Conservation (phyloP, 1,140 invertebrate species). For the Drosophila nigrodunni region DNA sequence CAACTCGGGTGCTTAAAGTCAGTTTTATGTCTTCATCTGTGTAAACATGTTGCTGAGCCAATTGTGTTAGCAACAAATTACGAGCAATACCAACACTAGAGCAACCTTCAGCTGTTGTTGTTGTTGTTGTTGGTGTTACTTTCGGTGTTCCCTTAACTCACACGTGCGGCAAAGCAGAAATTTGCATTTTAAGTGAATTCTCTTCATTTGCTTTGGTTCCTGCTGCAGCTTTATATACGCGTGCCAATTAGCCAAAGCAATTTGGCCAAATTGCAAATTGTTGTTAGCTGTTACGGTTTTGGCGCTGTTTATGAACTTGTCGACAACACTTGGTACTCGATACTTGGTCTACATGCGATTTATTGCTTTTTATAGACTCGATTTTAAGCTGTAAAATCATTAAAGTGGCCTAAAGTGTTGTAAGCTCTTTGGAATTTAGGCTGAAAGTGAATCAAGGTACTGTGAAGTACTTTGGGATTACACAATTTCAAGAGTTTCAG, state of each 20-base stretch:
- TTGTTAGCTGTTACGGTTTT: conserved; percentile 75
- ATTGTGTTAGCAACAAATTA: conserved; percentile 73
- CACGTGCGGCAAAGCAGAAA: conserved; percentile 53
- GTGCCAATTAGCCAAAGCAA: conserved; percentile 78
- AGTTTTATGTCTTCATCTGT: conserved; percentile 77
- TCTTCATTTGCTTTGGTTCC: conserved; percentile 73
- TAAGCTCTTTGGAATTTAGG: conserved; percentile 8
- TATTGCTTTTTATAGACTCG: conserved; percentile 37
- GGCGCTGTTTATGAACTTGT: conserved; percentile 76
- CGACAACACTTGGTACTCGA: conserved; percentile 4
- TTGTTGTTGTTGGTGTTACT: conserved; percentile 13
- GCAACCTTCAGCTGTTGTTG: conserved; percentile 39
- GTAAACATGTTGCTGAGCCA: conserved; percentile 63
- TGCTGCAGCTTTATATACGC: conserved; percentile 57
- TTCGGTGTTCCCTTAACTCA: conserved; percentile 19
- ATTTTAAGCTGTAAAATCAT: neutral
- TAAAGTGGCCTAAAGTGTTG: conserved; percentile 9
- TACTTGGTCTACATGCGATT: conserved; percentile 42
- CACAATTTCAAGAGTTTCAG: neutral
- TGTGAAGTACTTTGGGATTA: conserved; percentile 1
- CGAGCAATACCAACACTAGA: conserved; percentile 53
- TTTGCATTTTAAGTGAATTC: conserved; percentile 82
- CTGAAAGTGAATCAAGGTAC: conserved; percentile 2
- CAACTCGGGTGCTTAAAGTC: conserved; percentile 50
- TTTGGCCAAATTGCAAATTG: conserved; percentile 82